Base-by-base conservation (phyloP, 2,888 invertebrate species). In the Drosophila meridionalis region DNA sequence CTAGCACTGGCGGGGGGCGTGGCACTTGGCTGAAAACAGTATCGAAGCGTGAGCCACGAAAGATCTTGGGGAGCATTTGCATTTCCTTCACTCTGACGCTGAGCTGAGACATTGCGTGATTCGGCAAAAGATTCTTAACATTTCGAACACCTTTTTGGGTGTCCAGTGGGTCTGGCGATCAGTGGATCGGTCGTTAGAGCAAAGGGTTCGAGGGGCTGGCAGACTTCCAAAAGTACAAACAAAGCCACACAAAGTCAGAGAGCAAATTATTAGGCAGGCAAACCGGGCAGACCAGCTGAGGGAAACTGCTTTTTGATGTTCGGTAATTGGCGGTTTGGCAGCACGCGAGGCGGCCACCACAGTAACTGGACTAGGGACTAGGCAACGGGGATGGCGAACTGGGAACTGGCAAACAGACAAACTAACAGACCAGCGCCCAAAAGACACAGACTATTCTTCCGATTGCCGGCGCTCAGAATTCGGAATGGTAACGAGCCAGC, bases 241-340 rank as follows among this genome's bases (percentile, higher is more conserved):
- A 88, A 82, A 86, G 89, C 83, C 86, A 88, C 87, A 83, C 83
- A 83, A 69, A 84, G 58, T 73, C 79, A 71, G 75, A 77, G 80
- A 85, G 80, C 81, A 83, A 83, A 83, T 86, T 86, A 86, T 83
- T 83, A 83, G 69, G 69, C 83, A 83, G 75, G 65, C 87, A 73
- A 63, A 69, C 30, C 72, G 63, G 57, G 67, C 63, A 70, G 73
- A 66, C 43, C 65, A 82, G 80, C 74, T 77, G 71, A 76, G 78
- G 84, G 81, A 84, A 87, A 89, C 87, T 82, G 87, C 87, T 84
- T 87, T 86, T 87, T 87, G 87, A 87, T 87, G 89, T 87, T 87
- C 79, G 82, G 87, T 87, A 87, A 87, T 87, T 87, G 89, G 87
- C 89, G 89, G 87, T 89, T 87, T 87, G 87, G 89, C 87, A 87